A percentile compares a stretch with the other conserved stretches of the same genome.
Evolutionary conservation across 2,888 invertebrate genomes (phyloP).

Genomic region (Phortica okadai): DNA sequence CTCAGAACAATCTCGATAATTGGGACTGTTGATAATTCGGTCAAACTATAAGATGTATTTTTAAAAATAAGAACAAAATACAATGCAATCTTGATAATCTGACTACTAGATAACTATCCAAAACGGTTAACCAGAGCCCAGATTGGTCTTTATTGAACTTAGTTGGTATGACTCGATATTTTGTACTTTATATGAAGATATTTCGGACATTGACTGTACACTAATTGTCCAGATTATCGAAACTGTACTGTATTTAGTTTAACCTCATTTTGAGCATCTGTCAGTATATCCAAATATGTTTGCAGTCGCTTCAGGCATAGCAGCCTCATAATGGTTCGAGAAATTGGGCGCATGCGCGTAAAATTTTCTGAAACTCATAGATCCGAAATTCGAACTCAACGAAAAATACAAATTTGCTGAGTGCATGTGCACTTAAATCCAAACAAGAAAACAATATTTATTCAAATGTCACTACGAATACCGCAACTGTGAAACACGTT

Average conservation of each 20-base stretch:
- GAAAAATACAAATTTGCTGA: background rate
- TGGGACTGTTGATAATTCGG: background rate
- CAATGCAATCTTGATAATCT: background rate
- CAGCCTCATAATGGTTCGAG: background rate
- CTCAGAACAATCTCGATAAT: background rate
- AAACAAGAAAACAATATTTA: background rate
- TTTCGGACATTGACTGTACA: no score
- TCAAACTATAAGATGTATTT: background rate
- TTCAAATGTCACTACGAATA: background rate
- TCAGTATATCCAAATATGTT: no score
- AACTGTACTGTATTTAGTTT: no score
- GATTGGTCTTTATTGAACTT: no score
- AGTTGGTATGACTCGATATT: no score
- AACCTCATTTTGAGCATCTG: no score
- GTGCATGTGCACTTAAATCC: background rate
- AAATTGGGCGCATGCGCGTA: background rate
- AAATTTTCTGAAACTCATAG: background rate
- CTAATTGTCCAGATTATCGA: no score
- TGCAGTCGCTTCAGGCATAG: background rate
- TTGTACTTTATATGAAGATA: no score
- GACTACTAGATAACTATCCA: background rate
- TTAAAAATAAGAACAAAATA: background rate
- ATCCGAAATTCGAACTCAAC: background rate
- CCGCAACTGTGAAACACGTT: no score
- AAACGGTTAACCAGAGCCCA: no score